These are phyloP conservation scores for Stegodyphus mimosarum DNA, from an alignment of 1,140 invertebrate genomes.

Conservation along the genomic window DNA sequence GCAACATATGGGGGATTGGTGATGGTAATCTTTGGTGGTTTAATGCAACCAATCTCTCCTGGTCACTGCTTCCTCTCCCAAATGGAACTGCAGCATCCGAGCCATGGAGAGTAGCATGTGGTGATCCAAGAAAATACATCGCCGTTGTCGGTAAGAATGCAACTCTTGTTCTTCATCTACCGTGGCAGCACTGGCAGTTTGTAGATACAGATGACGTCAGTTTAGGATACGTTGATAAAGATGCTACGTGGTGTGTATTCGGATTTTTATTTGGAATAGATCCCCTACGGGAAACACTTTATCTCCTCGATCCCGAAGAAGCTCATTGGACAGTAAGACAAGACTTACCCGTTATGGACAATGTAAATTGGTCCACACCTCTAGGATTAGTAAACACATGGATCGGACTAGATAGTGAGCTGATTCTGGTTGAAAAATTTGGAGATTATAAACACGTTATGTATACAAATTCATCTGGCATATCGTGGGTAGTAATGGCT, in stretches of 20 bases:
- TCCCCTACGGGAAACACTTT: conserved; percentile 24
- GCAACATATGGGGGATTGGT: conserved; percentile 48
- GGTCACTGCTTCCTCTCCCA: conserved; percentile 36
- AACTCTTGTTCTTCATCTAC: conserved; percentile 26
- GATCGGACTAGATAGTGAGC: conserved; percentile 14
- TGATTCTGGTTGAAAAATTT: conserved; percentile 37
- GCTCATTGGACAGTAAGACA: conserved; percentile 27
- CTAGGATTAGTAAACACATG: conserved; percentile 32
- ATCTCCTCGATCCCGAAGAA: conserved; percentile 29
- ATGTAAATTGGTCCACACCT: conserved; percentile 33
- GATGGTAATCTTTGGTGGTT: conserved; percentile 49
- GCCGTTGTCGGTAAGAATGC: conserved; percentile 20
- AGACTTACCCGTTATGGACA: conserved; percentile 15
- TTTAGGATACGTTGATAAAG: conserved; percentile 33
- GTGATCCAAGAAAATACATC: conserved; percentile 16
- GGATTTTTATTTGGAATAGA: conserved; percentile 19
- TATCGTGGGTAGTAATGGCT: conserved; percentile 20
- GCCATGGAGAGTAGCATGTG: conserved; percentile 40
- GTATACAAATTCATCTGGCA: conserved; percentile 40
- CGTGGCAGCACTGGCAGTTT: conserved; percentile 51
- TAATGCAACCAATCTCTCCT: conserved; percentile 47
- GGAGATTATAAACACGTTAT: conserved; percentile 15
- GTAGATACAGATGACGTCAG: conserved; percentile 34
- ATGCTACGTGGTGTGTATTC: conserved; percentile 28
- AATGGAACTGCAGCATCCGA: conserved; percentile 26